A percentile compares a stretch with the other conserved stretches of the same genome.
Evolutionary conservation across 2,888 invertebrate genomes (phyloP).

Genomic region (Spialia ferax): DNA sequence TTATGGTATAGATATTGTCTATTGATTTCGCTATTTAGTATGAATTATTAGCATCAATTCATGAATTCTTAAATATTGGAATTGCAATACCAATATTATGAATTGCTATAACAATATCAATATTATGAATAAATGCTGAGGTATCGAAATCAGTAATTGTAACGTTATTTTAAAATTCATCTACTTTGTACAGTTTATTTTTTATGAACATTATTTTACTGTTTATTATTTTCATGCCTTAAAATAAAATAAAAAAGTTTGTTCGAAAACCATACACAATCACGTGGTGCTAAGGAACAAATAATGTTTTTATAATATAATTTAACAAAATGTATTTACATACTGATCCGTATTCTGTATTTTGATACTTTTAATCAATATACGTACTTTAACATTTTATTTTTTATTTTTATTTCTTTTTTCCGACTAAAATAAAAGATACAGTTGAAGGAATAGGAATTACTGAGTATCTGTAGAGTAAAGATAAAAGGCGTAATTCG

Average conservation of each 20-base stretch:
- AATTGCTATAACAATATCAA: neutral
- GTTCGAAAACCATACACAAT: slow-evolving; percentile 44
- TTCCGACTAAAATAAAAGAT: neutral
- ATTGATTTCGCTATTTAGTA: too few species aligned
- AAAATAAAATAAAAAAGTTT: too few species aligned
- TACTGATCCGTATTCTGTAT: slow-evolving; percentile 59
- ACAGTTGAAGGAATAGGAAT: neutral
- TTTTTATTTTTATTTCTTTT: slow-evolving; percentile 45
- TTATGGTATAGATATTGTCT: neutral
- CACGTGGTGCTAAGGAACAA: slow-evolving; percentile 67
- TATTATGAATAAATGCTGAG: neutral
- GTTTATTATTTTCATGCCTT: too few species aligned
- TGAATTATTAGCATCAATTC: too few species aligned
- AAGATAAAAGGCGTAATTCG: neutral
- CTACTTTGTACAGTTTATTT: neutral
- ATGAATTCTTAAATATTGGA: too few species aligned
- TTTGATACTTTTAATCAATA: slow-evolving; percentile 70
- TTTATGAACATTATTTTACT: too few species aligned
- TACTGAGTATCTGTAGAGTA: too few species aligned
- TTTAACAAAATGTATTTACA: slow-evolving; percentile 61
- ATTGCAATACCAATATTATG: too few species aligned
- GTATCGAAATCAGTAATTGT: neutral
- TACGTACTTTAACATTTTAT: slow-evolving; percentile 70
- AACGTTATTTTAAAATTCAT: neutral
- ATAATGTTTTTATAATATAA: slow-evolving; percentile 58